A percentile compares a stretch with the other conserved stretches of the same genome.
Evolutionary conservation across 2,113 vertebrate species (phyloP).

Genomic region (Myiagra hebetior): DNA sequence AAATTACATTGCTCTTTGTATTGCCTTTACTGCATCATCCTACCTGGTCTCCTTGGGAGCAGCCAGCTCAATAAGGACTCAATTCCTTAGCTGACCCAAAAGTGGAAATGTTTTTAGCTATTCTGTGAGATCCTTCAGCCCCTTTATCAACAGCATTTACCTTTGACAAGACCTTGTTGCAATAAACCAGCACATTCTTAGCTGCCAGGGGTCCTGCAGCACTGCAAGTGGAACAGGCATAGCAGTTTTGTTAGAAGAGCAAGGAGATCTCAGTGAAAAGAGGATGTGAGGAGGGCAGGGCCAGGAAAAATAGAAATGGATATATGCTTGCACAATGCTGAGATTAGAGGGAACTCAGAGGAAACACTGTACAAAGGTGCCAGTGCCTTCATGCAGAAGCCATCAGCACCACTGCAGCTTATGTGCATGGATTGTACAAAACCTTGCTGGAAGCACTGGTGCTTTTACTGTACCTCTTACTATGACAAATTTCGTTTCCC

Average conservation of each 20-base stretch:
- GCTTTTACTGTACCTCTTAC: not conserved
- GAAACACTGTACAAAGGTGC: not conserved
- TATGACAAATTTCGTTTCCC: not conserved
- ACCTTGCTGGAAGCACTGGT: not conserved
- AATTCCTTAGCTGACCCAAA: not conserved
- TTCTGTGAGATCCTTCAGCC: not conserved
- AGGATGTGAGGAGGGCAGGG: constrained; percentile 10
- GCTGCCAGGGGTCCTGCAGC: not conserved
- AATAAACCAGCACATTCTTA: not conserved
- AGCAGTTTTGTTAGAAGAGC: not conserved
- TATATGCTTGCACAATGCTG: not conserved
- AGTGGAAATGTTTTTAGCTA: not conserved
- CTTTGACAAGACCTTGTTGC: not conserved
- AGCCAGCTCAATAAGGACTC: not conserved
- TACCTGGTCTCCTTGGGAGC: not conserved
- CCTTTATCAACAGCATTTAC: not conserved
- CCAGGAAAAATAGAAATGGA: not conserved
- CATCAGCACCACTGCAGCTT: fast-evolving
- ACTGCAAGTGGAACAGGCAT: not conserved
- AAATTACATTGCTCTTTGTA: not conserved
- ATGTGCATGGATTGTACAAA: not conserved
- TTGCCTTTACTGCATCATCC: not conserved
- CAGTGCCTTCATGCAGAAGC: not conserved
- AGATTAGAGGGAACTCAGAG: not conserved
- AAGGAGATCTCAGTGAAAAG: not conserved